Conservation (phyloP, 2,797 vertebrate species). For the Gambelia wislizenii region DNA sequence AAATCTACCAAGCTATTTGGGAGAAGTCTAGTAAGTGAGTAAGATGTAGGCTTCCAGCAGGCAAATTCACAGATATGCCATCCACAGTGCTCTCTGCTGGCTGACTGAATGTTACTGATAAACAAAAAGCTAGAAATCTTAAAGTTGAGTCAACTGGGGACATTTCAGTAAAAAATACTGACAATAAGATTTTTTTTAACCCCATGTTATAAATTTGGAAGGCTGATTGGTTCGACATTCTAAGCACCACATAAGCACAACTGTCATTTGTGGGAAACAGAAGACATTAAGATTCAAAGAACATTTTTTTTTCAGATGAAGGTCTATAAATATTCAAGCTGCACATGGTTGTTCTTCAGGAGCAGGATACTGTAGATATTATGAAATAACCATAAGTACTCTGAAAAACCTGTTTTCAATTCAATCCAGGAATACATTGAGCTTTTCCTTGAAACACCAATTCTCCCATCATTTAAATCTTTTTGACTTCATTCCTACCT, state of each 20-base stretch:
- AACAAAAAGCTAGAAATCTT: not conserved
- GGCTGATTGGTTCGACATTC: not conserved
- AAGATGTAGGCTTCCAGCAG: not conserved
- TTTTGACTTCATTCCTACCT: not conserved
- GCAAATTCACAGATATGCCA: not conserved
- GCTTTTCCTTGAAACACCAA: not conserved
- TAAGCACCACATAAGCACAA: not conserved
- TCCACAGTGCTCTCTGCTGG: constrained; percentile 15
- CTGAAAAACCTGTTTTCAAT: not conserved
- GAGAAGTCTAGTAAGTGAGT: constrained; percentile 16
- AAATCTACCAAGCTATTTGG: constrained; percentile 25
- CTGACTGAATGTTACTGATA: not conserved
- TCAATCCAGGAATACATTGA: not conserved
- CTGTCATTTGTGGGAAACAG: not conserved
- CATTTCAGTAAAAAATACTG: not conserved
- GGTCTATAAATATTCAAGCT: not conserved
- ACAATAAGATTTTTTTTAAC: not conserved
- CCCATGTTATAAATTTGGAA: not conserved
- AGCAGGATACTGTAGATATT: too few relatives aligned
- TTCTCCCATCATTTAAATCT: not conserved
- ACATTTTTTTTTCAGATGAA: not conserved
- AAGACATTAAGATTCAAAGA: not conserved
- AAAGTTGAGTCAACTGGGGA: not conserved
- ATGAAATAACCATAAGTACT: not conserved
- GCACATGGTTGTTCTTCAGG: not conserved